Evolutionary conservation across 2,113 vertebrate species (phyloP).

Genomic region (Crypturellus undulatus): DNA sequence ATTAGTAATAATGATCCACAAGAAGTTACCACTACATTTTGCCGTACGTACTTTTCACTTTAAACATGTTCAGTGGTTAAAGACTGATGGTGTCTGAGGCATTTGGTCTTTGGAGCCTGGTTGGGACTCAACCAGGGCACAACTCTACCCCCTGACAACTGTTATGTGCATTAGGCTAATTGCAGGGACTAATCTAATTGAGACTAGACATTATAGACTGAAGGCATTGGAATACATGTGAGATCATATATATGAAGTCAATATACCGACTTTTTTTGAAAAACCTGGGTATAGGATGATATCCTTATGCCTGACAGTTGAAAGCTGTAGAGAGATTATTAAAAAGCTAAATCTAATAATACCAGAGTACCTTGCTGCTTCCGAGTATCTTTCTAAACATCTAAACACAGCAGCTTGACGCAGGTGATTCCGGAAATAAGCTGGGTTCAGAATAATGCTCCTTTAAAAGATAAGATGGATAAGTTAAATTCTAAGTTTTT

Average conservation of each 20-base stretch:
- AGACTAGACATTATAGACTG: not conserved
- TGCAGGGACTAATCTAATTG: not conserved
- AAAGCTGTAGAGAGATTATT: not conserved
- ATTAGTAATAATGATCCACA: not conserved
- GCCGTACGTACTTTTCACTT: not conserved
- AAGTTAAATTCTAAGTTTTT: not conserved
- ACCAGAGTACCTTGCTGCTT: slow-evolving; percentile 80
- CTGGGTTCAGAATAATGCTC: slow-evolving; percentile 79
- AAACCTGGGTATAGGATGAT: not conserved
- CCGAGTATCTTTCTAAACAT: slow-evolving; percentile 79
- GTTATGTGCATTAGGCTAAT: not conserved
- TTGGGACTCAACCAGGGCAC: not conserved
- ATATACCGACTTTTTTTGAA: not conserved
- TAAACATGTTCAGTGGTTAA: not conserved
- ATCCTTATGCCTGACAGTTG: not conserved
- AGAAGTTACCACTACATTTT: not conserved
- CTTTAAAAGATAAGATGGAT: slow-evolving; percentile 63
- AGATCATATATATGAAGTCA: not conserved
- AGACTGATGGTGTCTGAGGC: slow-evolving; percentile 1
- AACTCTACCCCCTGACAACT: not conserved
- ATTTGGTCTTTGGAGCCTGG: not conserved
- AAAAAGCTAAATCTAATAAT: slow-evolving; percentile 28
- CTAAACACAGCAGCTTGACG: slow-evolving; percentile 78
- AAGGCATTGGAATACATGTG: not conserved
- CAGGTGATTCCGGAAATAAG: slow-evolving; percentile 83